These are phyloP conservation scores for Fabriciana adippe DNA, from an alignment of 2,888 invertebrate species.

Conservation along the genomic window DNA sequence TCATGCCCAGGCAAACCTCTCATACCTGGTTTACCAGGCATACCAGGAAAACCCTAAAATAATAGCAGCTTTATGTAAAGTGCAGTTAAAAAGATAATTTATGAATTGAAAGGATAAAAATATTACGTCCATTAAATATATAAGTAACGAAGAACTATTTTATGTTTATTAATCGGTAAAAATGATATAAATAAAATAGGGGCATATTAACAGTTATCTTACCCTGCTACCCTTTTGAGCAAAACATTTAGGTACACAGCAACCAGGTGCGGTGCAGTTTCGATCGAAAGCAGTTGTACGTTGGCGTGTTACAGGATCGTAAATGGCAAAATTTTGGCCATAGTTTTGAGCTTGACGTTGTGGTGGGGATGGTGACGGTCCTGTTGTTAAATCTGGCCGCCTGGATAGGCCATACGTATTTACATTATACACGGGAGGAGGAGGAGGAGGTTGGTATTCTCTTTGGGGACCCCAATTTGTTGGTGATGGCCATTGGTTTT, in stretches of 20 bases:
- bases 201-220: constrained; percentile 45
- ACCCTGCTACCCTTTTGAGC: constrained; percentile 93
- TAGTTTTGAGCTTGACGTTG: constrained; percentile 43
- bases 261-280: constrained; percentile 85
- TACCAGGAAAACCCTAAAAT: constrained; percentile 79
- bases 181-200: constrained; percentile 29
- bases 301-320: constrained; percentile 68
- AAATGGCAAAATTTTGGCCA: constrained; percentile 61
- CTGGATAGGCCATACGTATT: constrained; percentile 51
- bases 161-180: neutral
- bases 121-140: neutral
- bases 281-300: constrained; percentile 67
- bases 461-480: constrained; percentile 40
- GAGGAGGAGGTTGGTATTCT: constrained; percentile 38
- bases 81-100: neutral
- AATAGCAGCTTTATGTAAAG: neutral
- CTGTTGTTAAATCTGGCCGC: constrained; percentile 45
- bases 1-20: constrained; percentile 91
- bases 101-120: neutral
- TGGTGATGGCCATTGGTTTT: constrained; percentile 42
- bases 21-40: constrained; percentile 86
- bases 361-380: constrained; percentile 54
- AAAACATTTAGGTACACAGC: constrained; percentile 92
- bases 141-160: neutral
- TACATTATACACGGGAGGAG: constrained; percentile 36